A percentile compares a stretch with the other conserved stretches of the same genome.
phyloP scores from a whole-genome alignment of 2,113 vertebrate genomes.

The Nerophis lumbriciformis region DNA sequence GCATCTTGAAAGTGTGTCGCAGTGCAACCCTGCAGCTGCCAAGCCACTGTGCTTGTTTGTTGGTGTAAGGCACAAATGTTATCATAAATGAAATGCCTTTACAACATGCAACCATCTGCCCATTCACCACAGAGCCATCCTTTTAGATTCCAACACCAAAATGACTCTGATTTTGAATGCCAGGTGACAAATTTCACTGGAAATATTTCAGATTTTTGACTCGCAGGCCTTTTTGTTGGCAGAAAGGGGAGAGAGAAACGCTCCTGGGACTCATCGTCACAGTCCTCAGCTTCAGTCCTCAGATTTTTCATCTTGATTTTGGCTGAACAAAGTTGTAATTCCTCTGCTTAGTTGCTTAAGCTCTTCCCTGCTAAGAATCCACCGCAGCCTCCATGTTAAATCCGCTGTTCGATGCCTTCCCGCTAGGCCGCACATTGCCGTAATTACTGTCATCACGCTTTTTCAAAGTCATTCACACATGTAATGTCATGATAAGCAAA shows the following conservation, averaged over 20 bases:
- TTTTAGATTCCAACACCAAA: slow-evolving; percentile 21
- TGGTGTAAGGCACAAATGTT: neutral
- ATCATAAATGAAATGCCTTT: slow-evolving; percentile 9
- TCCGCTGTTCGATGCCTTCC: slow-evolving; percentile 13
- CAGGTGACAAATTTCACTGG: slow-evolving; percentile 23
- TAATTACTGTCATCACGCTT: slow-evolving; percentile 48
- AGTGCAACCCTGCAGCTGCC: neutral
- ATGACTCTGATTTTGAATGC: slow-evolving; percentile 22
- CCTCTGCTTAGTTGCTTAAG: slow-evolving; percentile 9
- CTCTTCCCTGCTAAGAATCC: slow-evolving; percentile 3
- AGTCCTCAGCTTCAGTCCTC: slow-evolving; percentile 20
- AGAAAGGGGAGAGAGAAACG: slow-evolving; percentile 32
- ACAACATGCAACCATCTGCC: slow-evolving; percentile 23
- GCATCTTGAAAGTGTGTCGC: neutral
- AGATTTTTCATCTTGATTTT: slow-evolving; percentile 33
- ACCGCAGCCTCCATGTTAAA: slow-evolving; percentile 9
- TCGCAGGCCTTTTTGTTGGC: slow-evolving; percentile 20
- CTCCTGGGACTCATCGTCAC: slow-evolving; percentile 35
- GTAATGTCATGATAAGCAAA: neutral
- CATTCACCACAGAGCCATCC: neutral
- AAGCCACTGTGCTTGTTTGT: neutral
- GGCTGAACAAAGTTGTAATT: slow-evolving; percentile 22
- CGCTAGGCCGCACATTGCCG: slow-evolving; percentile 26
- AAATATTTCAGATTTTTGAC: slow-evolving; percentile 18
- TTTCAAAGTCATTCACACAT: slow-evolving; percentile 36